phyloP scores from a whole-genome alignment of 2,113 vertebrate species.

The Syngnathus typhle region DNA sequence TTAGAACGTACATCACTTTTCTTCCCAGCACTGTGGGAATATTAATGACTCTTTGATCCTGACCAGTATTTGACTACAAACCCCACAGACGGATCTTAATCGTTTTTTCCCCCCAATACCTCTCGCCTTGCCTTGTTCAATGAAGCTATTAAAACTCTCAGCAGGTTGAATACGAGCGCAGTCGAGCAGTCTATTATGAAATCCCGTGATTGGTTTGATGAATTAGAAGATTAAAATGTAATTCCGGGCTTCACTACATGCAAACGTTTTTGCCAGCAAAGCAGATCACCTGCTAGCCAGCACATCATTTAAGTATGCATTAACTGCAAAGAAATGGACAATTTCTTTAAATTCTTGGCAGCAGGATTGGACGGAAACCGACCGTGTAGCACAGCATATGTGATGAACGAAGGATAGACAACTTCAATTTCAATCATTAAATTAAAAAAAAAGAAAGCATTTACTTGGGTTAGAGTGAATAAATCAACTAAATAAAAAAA shows the following conservation, averaged over 20 bases:
- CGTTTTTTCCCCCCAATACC: not conserved
- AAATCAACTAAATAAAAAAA: not conserved
- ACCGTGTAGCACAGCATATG: not conserved
- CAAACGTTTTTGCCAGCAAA: not conserved
- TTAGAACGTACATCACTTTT: not conserved
- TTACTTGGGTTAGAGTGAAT: not conserved
- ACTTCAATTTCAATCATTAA: not conserved
- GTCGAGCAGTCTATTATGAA: not conserved
- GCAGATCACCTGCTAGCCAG: not conserved
- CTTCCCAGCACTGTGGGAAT: not conserved
- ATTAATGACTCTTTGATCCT: not conserved
- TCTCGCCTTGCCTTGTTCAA: not conserved
- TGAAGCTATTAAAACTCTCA: not conserved
- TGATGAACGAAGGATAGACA: not conserved
- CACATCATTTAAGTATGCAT: not conserved
- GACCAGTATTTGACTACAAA: not conserved
- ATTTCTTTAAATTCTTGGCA: not conserved
- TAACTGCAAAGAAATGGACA: not conserved
- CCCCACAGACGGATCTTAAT: not conserved
- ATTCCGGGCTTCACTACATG: not conserved
- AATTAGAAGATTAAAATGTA: not conserved
- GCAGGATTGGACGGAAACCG: not conserved
- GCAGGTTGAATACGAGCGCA: not conserved
- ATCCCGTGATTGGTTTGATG: not conserved
- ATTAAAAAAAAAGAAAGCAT: not conserved